A percentile compares a stretch with the other conserved stretches of the same genome.
phyloP scores from a whole-genome alignment of 2,888 invertebrate genomes.

The Antheraea yamamai region DNA sequence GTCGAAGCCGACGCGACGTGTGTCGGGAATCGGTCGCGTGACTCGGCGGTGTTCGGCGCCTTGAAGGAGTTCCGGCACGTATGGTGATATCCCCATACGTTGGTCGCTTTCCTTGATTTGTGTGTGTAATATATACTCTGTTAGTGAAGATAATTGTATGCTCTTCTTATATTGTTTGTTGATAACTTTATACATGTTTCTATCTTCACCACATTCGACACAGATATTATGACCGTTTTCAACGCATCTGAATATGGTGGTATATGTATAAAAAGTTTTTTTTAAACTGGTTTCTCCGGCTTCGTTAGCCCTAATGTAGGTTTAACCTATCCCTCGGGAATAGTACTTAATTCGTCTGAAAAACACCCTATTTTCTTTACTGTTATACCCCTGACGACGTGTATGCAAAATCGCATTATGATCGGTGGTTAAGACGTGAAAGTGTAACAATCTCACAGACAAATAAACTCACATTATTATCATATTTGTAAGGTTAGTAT shows the following conservation, averaged over 20 bases:
- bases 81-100: constrained; percentile 68
- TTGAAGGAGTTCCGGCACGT: constrained; percentile 45
- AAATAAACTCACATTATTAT: too few relatives aligned
- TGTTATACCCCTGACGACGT: too few relatives aligned
- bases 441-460: too few relatives aligned
- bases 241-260: not conserved
- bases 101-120: constrained; percentile 37
- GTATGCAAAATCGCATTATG: too few relatives aligned
- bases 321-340: too few relatives aligned
- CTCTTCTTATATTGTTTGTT: not conserved
- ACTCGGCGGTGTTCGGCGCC: constrained; percentile 51
- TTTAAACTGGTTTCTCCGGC: too few relatives aligned
- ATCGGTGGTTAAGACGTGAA: too few relatives aligned
- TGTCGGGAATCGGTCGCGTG: constrained; percentile 44
- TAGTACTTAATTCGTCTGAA: too few relatives aligned
- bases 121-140: constrained; percentile 30
- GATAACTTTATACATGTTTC: not conserved
- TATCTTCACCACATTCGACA: not conserved
- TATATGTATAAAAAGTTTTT: not conserved
- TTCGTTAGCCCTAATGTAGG: too few relatives aligned
- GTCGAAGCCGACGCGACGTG: constrained; percentile 13
- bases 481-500: too few relatives aligned
- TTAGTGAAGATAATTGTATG: not conserved
- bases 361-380: too few relatives aligned
- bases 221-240: not conserved